A percentile compares a stretch with the other conserved stretches of the same genome.
These are phyloP conservation scores for Saturnia japonica DNA, from an alignment of 2,888 invertebrate genomes.

Conservation along the genomic window DNA sequence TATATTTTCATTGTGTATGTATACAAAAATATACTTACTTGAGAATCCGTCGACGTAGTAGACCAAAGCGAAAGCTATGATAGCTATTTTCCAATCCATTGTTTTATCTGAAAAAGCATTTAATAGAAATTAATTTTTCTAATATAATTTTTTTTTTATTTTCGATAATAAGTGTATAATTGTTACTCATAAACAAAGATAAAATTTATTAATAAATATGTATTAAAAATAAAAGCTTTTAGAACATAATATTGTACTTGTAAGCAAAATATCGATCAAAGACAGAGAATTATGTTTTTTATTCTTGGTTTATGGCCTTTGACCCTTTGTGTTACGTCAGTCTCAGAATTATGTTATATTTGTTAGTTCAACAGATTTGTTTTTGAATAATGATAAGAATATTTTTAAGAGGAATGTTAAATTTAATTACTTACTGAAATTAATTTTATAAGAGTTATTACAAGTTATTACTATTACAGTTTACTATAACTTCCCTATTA, in stretches of 20 bases:
- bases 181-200: not conserved
- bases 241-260: not conserved
- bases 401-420: too few relatives aligned
- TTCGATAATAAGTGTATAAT: not conserved
- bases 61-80: conserved; percentile 58
- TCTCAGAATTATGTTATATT: not conserved
- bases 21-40: conserved; percentile 55
- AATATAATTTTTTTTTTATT: not conserved
- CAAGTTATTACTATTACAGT: too few relatives aligned
- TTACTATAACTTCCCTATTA: too few relatives aligned
- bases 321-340: too few relatives aligned
- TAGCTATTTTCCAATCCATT: conserved; percentile 71
- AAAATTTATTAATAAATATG: too few relatives aligned
- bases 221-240: not conserved
- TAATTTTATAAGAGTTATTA: too few relatives aligned
- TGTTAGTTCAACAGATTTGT: not conserved
- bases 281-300: too few relatives aligned
- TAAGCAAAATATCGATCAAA: not conserved
- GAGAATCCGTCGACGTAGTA: conserved; percentile 72
- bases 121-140: not conserved
- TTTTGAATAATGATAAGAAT: too few relatives aligned
- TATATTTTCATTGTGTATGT: not conserved
- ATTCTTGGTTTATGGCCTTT: too few relatives aligned
- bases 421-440: too few relatives aligned
- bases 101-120: conserved; percentile 44